Conservation (phyloP, 2,797 vertebrate genomes). For the Morus bassanus region DNA sequence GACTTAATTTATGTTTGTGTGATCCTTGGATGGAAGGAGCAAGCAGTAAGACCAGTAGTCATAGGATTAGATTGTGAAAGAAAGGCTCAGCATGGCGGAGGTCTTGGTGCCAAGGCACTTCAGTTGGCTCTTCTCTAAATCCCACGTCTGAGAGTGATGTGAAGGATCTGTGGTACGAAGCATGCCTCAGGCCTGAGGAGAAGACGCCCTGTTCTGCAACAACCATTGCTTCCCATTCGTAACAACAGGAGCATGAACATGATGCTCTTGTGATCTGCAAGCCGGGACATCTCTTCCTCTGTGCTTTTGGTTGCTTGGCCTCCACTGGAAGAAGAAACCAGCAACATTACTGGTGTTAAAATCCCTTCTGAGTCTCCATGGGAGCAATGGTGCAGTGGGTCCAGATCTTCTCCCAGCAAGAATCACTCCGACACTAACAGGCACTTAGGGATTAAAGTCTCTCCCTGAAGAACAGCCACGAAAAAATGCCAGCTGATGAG, state of each 20-base stretch:
- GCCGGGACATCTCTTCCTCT: neutral
- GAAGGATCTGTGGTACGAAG: neutral
- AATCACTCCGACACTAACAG: neutral
- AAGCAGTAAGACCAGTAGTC: neutral
- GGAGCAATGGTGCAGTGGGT: conserved; percentile 35
- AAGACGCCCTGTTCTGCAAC: neutral
- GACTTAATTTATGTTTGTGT: neutral
- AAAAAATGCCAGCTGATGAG: neutral
- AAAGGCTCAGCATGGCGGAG: neutral
- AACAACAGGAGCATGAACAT: neutral
- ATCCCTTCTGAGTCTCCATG: neutral
- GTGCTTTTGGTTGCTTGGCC: neutral
- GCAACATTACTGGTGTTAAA: neutral
- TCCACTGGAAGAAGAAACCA: conserved; percentile 27
- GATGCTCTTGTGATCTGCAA: neutral
- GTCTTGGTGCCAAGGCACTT: neutral
- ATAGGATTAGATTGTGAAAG: conserved; percentile 13
- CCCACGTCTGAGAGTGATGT: neutral
- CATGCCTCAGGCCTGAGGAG: conserved; percentile 3
- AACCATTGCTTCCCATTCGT: neutral
- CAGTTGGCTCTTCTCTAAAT: conserved; percentile 17
- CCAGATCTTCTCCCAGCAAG: conserved; percentile 14
- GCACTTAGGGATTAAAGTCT: neutral
- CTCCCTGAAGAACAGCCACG: neutral
- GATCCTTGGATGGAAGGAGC: neutral